Percentiles rank a stretch among this genome's conserved stretches.
phyloP scores from a whole-genome alignment of 2,113 vertebrate species.

The Oreochromis aureus region DNA sequence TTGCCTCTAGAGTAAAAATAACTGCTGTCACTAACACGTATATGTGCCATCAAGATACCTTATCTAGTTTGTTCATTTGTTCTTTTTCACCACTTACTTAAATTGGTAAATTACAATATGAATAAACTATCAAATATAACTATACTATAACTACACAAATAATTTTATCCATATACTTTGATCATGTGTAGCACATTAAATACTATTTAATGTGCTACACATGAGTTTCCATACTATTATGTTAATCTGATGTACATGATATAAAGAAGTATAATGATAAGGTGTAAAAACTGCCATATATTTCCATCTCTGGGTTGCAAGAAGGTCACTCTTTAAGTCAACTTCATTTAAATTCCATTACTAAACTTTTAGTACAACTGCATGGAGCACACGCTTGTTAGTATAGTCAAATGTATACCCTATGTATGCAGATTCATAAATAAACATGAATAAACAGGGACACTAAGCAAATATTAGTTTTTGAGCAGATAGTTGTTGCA shows the following conservation, averaged over 20 bases:
- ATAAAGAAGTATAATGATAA: neutral
- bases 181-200: neutral
- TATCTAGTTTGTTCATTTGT: neutral
- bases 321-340: neutral
- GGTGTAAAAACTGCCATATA: neutral
- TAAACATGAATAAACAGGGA: constrained; percentile 19
- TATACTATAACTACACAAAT: neutral
- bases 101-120: neutral
- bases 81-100: neutral
- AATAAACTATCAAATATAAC: neutral
- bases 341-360: neutral
- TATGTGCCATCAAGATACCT: neutral
- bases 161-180: neutral
- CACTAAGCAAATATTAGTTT: constrained; percentile 3
- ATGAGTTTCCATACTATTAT: neutral
- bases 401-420: neutral
- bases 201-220: neutral
- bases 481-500: constrained; percentile 2
- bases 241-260: neutral
- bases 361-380: neutral
- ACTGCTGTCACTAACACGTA: neutral
- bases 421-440: neutral
- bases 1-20: neutral
- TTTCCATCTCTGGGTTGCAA: neutral
- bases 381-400: neutral